Base-by-base conservation (phyloP, 2,113 vertebrate genomes). In the Semicossyphus pulcher region DNA sequence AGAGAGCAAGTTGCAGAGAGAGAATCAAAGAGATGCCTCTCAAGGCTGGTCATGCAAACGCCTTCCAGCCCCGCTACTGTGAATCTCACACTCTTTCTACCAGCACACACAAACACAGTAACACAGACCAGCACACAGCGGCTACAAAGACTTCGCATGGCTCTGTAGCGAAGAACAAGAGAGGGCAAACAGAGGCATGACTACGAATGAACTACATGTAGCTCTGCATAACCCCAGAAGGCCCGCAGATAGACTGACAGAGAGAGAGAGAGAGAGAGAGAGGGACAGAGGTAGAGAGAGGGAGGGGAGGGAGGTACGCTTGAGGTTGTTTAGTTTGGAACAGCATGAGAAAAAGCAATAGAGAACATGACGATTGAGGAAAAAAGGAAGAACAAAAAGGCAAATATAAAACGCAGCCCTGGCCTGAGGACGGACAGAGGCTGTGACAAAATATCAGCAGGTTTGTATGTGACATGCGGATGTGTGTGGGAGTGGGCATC, bases 1-100 rank as follows among this genome's bases (percentile, higher is more conserved):
- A 58, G 62, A 2, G 14, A 81, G 83, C 74, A 81, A 89, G 86
- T 88, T 81, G 69, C 73, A 72, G 60, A 61, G 72, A 67, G 25
- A 56, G 47, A 83, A 90, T 90, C 89, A 91, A 91, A 93, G 86
- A 68, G 66, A 64, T 81, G 74, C 78, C 53, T 87, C 78, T 78
- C 66, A 89, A 80, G 80, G 83, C 69, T 61, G 78, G 83, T 86
- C 85, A 69, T 75, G 85, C 51, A 71, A 78, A 80, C 47, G 70
- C 72, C 88, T 86, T 58, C 69, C 78, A 78, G 84, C 72, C 76
- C 39, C n/a, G 14, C 59, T 36, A 34, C 85, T 57, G 69, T 70
- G 66, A 66, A 81, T 73, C 64, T 71, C 71, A 31, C 62, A 42
- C 72, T 69, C 51, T 48, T 54, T 44, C 81, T 47, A 47, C 65